phyloP scores from a whole-genome alignment of 2,113 vertebrate species.

The Psettodes erumei region DNA sequence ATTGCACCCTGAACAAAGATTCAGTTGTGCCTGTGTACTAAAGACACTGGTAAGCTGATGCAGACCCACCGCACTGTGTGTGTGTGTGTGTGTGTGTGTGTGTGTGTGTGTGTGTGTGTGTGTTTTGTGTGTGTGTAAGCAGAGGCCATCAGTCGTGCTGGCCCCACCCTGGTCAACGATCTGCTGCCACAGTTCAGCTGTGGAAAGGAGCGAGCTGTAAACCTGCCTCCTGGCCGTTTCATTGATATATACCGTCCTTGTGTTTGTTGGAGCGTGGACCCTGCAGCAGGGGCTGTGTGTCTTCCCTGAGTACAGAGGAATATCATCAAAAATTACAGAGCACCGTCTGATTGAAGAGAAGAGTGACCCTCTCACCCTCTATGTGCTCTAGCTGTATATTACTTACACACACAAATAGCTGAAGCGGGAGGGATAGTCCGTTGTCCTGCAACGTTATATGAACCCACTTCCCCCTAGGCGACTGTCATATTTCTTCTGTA shows the following conservation, averaged over 20 bases:
- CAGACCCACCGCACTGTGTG: too few species aligned
- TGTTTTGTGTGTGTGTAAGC: conserved; percentile 1
- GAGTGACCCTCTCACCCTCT: background rate
- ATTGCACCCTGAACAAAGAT: too few species aligned
- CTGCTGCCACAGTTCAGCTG: background rate
- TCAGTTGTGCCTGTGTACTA: too few species aligned
- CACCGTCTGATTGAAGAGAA: background rate
- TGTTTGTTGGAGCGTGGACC: background rate
- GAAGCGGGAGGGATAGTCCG: background rate
- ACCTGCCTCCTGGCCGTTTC: background rate
- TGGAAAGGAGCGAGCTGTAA: background rate
- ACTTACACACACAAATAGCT: conserved; percentile 13
- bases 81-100: too few species aligned
- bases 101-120: too few species aligned
- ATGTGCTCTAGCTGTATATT: conserved; percentile 19
- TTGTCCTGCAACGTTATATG: background rate
- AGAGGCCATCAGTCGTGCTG: conserved; percentile 5
- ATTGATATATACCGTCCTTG: background rate
- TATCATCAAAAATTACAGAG: conserved; percentile 37
- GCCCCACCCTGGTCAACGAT: conserved; percentile 12
- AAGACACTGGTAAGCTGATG: too few species aligned
- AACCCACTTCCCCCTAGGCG: background rate
- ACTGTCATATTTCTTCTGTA: background rate
- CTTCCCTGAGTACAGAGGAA: background rate
- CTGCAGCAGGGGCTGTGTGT: background rate